phyloP scores from a whole-genome alignment of 2,113 vertebrate genomes.

The Sander lucioperca region DNA sequence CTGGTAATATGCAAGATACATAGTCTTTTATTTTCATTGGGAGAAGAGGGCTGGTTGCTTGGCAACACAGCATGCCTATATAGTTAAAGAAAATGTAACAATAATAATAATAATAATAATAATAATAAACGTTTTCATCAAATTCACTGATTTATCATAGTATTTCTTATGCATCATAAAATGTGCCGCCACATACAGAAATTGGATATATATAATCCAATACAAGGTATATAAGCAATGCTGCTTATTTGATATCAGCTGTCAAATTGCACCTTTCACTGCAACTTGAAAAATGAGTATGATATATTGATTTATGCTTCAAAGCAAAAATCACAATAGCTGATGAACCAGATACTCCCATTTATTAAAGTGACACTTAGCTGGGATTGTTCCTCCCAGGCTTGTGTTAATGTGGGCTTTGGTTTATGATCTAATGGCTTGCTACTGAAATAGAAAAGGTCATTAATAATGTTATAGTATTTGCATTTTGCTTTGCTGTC shows the following conservation, averaged over 20 bases:
- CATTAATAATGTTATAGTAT: slow-evolving; percentile 65
- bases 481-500: slow-evolving; percentile 65
- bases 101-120: not conserved
- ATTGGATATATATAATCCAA: too few relatives aligned
- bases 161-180: not conserved
- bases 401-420: slow-evolving; percentile 43
- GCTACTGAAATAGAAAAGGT: slow-evolving; percentile 69
- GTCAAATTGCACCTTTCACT: not conserved
- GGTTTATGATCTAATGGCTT: slow-evolving; percentile 70
- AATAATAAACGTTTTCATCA: not conserved
- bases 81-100: slow-evolving; percentile 10
- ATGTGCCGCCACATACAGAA: not conserved
- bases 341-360: slow-evolving; percentile 51
- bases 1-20: slow-evolving; percentile 15
- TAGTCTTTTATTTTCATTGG: slow-evolving; percentile 36
- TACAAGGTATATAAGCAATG: not conserved
- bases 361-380: slow-evolving; percentile 60
- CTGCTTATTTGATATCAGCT: not conserved
- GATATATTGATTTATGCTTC: slow-evolving; percentile 24
- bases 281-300: slow-evolving; percentile 26
- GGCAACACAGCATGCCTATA: slow-evolving; percentile 33
- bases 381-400: slow-evolving; percentile 49
- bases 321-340: slow-evolving; percentile 44
- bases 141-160: not conserved
- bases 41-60: slow-evolving; percentile 34